Conservation (phyloP, 2,113 vertebrate species). For the Isichthys henryi region DNA sequence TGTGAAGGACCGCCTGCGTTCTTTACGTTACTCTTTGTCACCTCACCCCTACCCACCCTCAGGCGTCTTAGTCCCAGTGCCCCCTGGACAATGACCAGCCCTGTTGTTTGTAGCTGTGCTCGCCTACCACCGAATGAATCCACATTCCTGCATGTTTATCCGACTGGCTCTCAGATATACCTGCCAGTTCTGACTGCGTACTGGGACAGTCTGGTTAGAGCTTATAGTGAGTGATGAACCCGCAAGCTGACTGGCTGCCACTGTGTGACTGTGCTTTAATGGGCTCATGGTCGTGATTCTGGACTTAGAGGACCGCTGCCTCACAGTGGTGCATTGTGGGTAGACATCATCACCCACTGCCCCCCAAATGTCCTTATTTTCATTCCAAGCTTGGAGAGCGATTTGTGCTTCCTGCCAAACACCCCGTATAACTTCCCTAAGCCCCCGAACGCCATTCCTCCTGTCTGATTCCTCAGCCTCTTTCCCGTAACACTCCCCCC, state of each 20-base stretch:
- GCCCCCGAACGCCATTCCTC: neutral
- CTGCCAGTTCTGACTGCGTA: neutral
- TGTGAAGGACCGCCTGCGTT: neutral
- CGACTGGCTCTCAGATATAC: neutral
- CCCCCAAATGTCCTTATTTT: neutral
- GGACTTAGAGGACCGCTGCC: neutral
- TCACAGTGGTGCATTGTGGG: neutral
- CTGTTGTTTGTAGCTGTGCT: neutral
- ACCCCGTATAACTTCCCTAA: neutral
- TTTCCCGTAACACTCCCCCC: neutral
- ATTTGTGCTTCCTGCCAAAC: neutral
- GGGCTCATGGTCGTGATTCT: neutral
- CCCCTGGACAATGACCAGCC: neutral
- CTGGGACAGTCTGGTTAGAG: neutral
- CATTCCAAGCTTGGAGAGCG: neutral
- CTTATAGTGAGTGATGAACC: neutral
- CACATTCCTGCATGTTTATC: neutral
- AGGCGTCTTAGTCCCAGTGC: neutral
- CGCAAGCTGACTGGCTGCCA: neutral
- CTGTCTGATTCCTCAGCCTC: neutral
- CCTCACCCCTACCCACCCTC: neutral
- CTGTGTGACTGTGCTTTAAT: neutral
- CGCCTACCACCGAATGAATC: neutral
- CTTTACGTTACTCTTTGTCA: neutral
- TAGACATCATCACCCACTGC: neutral